phyloP scores from a whole-genome alignment of 1,140 invertebrate genomes.

The Atta texana region DNA sequence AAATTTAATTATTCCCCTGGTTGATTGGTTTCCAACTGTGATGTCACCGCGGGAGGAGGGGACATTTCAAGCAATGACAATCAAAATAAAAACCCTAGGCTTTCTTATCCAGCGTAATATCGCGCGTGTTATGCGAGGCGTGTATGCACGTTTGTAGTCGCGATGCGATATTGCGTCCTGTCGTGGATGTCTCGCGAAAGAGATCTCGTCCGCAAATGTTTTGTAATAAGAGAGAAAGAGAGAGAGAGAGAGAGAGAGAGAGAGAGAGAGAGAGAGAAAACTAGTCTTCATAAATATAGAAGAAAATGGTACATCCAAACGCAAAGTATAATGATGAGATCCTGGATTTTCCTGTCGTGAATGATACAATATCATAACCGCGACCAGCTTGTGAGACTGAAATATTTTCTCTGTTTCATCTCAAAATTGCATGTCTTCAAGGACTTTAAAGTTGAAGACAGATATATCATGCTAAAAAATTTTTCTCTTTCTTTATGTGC shows the following conservation, averaged over 20 bases:
- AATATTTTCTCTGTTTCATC: constrained; percentile 23
- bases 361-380: constrained; percentile 25
- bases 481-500: not conserved
- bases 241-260: not conserved
- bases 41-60: not conserved
- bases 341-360: constrained; percentile 34
- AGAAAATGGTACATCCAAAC: constrained; percentile 30
- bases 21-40: not conserved
- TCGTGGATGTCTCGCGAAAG: constrained; percentile 13
- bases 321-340: constrained; percentile 32
- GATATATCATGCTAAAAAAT: not conserved
- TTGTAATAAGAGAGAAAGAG: not conserved
- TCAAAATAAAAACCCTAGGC: not conserved
- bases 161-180: constrained; percentile 38
- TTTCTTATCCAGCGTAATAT: constrained; percentile 39
- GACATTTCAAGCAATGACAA: not conserved
- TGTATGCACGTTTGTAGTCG: constrained; percentile 17
- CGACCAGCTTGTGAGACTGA: constrained; percentile 3
- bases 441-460: constrained; percentile 19
- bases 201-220: constrained; percentile 22
- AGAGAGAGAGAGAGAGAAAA: not conserved
- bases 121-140: not conserved
- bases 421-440: constrained; percentile 12
- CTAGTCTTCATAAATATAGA: constrained; percentile 37
- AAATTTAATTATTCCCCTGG: not conserved